Evolutionary conservation across 2,113 vertebrate genomes (phyloP).

Genomic region (Protobothrops mucrosquamatus): DNA sequence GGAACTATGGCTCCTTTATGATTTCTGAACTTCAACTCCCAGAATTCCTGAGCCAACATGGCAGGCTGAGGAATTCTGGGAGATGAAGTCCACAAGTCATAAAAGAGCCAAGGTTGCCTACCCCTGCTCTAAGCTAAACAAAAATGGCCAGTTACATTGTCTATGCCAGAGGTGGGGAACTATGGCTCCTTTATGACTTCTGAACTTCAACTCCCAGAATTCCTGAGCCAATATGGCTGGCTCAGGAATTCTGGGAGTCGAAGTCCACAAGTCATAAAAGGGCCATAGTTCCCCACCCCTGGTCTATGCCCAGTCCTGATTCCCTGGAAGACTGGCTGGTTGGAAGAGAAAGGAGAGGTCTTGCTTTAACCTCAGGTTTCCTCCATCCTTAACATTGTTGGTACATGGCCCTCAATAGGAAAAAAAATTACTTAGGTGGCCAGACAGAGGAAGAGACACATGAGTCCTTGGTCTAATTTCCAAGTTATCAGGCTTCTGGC

Average conservation of each 20-base stretch:
- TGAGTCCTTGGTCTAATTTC: neutral
- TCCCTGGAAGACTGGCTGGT: neutral
- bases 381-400: neutral
- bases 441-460: neutral
- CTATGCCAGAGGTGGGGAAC: neutral
- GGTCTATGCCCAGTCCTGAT: neutral
- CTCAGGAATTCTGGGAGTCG: neutral
- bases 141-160: neutral
- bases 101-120: no score
- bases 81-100: no score
- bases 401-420: neutral
- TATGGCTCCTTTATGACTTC: neutral
- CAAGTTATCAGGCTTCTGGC: neutral
- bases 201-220: neutral
- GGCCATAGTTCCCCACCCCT: neutral
- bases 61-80: no score
- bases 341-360: neutral
- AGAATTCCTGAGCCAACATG: no score
- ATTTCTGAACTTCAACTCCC: no score
- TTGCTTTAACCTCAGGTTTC: neutral
- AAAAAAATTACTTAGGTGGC: neutral
- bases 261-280: neutral
- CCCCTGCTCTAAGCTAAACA: neutral
- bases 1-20: no score
- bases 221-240: neutral